These are phyloP conservation scores for Gerris buenoi DNA, from an alignment of 1,140 invertebrate species.

Conservation along the genomic window DNA sequence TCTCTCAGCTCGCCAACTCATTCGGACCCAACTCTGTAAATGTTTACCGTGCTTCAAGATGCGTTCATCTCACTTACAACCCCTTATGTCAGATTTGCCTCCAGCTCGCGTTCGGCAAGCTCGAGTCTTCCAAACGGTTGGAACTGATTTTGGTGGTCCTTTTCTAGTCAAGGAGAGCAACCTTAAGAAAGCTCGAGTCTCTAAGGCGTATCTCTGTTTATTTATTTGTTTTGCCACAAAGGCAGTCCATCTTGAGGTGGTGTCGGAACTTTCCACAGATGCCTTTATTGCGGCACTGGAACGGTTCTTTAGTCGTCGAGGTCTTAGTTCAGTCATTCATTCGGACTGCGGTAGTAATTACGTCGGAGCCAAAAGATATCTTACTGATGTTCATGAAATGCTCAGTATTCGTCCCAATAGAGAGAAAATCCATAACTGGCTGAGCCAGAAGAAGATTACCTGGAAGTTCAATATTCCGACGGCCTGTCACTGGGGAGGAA, in stretches of 20 bases:
- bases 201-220: constrained; percentile 22
- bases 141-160: constrained; percentile 29
- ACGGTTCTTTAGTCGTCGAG: constrained; percentile 26
- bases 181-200: constrained; percentile 3
- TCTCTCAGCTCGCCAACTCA: background rate
- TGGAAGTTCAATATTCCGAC: constrained; percentile 29
- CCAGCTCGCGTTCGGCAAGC: constrained; percentile 3
- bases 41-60: background rate
- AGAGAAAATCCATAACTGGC: constrained; percentile 24
- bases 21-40: background rate
- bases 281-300: constrained; percentile 25
- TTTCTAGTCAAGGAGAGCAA: constrained; percentile 19
- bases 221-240: constrained; percentile 24
- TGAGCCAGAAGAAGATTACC: constrained; percentile 21
- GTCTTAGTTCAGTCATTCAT: constrained; percentile 21
- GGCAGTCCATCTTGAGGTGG: constrained; percentile 26
- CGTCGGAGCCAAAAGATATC: constrained; percentile 24
- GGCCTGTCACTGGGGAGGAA: constrained; percentile 30
- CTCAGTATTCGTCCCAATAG: constrained; percentile 10
- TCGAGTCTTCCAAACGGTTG: constrained; percentile 23
- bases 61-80: background rate
- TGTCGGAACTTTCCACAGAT: constrained; percentile 20
- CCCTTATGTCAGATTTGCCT: constrained; percentile 4
- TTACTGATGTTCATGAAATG: constrained; percentile 18
- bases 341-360: constrained; percentile 31